Percentiles rank a stretch among this genome's conserved stretches.
phyloP scores from a whole-genome alignment of 2,797 vertebrate genomes.

The Denticeps clupeoides region DNA sequence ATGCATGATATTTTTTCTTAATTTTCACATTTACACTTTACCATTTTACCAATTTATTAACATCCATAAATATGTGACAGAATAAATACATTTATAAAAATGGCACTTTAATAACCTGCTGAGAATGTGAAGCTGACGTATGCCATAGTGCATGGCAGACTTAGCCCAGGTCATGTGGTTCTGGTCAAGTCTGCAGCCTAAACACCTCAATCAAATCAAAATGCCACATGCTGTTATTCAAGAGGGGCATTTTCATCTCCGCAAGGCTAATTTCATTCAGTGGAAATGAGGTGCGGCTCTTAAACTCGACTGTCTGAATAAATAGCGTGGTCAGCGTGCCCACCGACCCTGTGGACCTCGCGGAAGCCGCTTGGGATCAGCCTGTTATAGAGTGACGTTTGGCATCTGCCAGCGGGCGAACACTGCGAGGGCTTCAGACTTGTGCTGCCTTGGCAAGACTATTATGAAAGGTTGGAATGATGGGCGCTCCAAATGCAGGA shows the following conservation, averaged over 20 bases:
- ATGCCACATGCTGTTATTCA: conserved; percentile 15
- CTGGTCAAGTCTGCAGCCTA: too few species aligned
- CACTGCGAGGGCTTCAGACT: conserved; percentile 23
- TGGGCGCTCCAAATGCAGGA: conserved; percentile 28
- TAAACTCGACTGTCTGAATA: conserved; percentile 24
- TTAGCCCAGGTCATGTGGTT: too few species aligned
- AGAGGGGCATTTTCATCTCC: conserved; percentile 13
- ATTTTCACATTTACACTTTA: too few species aligned
- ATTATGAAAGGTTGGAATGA: conserved; percentile 30
- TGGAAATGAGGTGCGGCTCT: conserved; percentile 21
- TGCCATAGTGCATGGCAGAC: too few species aligned
- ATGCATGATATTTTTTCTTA: too few species aligned
- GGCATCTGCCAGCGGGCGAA: conserved; percentile 34
- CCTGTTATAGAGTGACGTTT: conserved; percentile 31
- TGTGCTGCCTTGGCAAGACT: conserved; percentile 30
- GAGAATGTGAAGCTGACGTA: too few species aligned
- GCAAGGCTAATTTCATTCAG: conserved; percentile 14
- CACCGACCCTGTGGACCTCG: conserved; percentile 22
- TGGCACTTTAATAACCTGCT: too few species aligned
- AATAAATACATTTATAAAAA: too few species aligned
- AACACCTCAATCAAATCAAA: conserved; percentile 12
- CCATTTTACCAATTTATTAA: too few species aligned
- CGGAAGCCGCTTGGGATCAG: conserved; percentile 19
- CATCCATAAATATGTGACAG: too few species aligned
- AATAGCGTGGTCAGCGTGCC: conserved; percentile 27